Base-by-base conservation (phyloP, 2,113 vertebrate species). In the Spea bombifrons region DNA sequence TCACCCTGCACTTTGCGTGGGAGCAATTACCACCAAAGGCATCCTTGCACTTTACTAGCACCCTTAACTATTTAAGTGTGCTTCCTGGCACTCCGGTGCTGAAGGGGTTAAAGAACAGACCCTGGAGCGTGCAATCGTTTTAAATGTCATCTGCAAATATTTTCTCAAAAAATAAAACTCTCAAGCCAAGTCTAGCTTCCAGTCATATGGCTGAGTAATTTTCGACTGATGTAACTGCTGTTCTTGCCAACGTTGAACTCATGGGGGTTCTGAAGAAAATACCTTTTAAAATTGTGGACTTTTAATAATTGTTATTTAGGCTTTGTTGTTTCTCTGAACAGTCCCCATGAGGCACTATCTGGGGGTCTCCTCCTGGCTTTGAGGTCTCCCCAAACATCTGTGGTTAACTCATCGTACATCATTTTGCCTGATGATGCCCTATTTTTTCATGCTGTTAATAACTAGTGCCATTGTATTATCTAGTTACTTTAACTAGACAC, bases 81-180 rank as follows among this genome's bases (percentile, higher is more conserved):
- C 50, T 7, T 6, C 50, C 50, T 52, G 50, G 50, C 9, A 10
- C 9, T 52, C 9, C 50, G 6, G 50, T 52, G 50, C 55, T 13
- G 9, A 59, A 59, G 15, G 55, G 55, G 77, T 73, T 73, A 80
- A 80, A 48, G 66, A 59, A 67, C 61, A 66, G 16, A 78, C 50
- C 50, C 50, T 80, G 63, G 49, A 66, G 70, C 43, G n/a, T 67
- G 63, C 70, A 73, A 45, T 80, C 30, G 48, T 80, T 80, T 80
- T 80, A 73, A 80, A 73, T 73, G 70, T 73, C 77, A 73, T 73
- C 44, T 46, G 43, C 44, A 73, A 80, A 80, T 80, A 80, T 80
- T 80, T 80, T 73, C 63, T 80, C 49, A 80, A 73, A 80, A 66
- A 80, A 80, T 73, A 80, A 67, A 80, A 47, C 77, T 79, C 59